Base-by-base conservation (phyloP, 2,797 vertebrate species). In the Ctenopoma multispine region DNA sequence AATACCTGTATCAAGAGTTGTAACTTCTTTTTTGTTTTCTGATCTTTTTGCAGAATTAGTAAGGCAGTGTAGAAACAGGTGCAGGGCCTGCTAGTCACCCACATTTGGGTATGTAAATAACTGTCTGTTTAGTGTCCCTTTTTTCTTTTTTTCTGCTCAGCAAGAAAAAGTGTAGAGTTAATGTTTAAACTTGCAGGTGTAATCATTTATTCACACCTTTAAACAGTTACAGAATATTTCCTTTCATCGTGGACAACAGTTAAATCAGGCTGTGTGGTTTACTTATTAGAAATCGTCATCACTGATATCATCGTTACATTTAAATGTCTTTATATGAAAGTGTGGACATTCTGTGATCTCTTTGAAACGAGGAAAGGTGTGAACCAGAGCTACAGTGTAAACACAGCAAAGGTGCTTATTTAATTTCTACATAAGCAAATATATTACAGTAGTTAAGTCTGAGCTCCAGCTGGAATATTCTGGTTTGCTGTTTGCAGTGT, bases 71-170 rank as follows among this genome's bases (percentile, higher is more conserved):
- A 73, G 80, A 83, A 85, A 89, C 88, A 91, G 90, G 88, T 89
- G 89, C 84, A 81, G 49, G 55, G 72, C 73, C 79, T 84, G 72
- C 85, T 82, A 79, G 69, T 72, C 58, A 29, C 38, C 31, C 15
- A 6, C 83, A 72, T 85, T 88, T 87, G 75, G 77, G 23, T 82
- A 85, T 89, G 86, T 75, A 88, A 90, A 90, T 86, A 43, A 11
- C 15, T 46, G 24, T 60, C 63, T 7, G 55, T 69, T 77, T 77
- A 43, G 29, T 13, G 4, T 6, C 8, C 1, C 18, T 4, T 5
- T 40, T 23, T 38, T 10, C 34, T n/a, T 10, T 34, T 66, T 73
- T 49, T 12, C 17, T 36, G 21, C 51, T 6, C 61, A 34, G 14
- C 48, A 46, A 40, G 40, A 61, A 68, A 58, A 72, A 36, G 12